These are phyloP conservation scores for Hoplostethus mediterraneus DNA, from an alignment of 2,797 vertebrate genomes.

Conservation along the genomic window DNA sequence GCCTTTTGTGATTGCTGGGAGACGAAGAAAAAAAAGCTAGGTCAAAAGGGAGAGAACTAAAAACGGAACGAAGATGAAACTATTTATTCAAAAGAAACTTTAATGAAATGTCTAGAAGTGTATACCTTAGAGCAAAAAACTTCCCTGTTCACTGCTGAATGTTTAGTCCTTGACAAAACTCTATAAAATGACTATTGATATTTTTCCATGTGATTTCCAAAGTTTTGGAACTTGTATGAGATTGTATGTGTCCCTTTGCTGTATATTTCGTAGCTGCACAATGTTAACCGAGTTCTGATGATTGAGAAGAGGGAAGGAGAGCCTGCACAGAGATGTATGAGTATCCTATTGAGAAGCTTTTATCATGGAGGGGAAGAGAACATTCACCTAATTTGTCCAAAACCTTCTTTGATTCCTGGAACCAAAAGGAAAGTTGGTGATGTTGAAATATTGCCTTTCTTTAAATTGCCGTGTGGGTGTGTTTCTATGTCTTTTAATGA, in stretches of 20 bases:
- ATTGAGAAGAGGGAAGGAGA: constrained; percentile 34
- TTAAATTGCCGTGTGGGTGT: constrained; percentile 35
- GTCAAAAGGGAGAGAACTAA: constrained; percentile 35
- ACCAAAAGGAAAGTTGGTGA: constrained; percentile 59
- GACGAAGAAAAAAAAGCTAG: constrained; percentile 36
- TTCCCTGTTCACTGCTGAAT: constrained; percentile 70
- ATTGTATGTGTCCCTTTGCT: constrained; percentile 63
- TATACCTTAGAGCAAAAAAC: constrained; percentile 44
- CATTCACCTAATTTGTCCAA: constrained; percentile 44
- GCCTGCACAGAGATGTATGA: constrained; percentile 43
- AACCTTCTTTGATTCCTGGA: constrained; percentile 54
- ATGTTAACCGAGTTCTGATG: constrained; percentile 44
- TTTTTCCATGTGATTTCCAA: constrained; percentile 73
- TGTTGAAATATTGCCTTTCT: constrained; percentile 56
- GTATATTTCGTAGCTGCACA: constrained; percentile 59
- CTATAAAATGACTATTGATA: constrained; percentile 68
- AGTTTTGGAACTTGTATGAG: constrained; percentile 64
- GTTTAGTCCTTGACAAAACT: constrained; percentile 75
- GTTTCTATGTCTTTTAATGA: constrained; percentile 36
- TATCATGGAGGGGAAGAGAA: constrained; percentile 25
- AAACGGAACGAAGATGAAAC: constrained; percentile 28
- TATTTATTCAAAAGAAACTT: constrained; percentile 33
- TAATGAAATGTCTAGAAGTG: constrained; percentile 49
- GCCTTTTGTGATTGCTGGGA: constrained; percentile 48
- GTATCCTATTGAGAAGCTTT: constrained; percentile 29